A percentile compares a stretch with the other conserved stretches of the same genome.
Evolutionary conservation across 2,797 vertebrate species (phyloP).

Genomic region (Helicolenus hilgendorfi): DNA sequence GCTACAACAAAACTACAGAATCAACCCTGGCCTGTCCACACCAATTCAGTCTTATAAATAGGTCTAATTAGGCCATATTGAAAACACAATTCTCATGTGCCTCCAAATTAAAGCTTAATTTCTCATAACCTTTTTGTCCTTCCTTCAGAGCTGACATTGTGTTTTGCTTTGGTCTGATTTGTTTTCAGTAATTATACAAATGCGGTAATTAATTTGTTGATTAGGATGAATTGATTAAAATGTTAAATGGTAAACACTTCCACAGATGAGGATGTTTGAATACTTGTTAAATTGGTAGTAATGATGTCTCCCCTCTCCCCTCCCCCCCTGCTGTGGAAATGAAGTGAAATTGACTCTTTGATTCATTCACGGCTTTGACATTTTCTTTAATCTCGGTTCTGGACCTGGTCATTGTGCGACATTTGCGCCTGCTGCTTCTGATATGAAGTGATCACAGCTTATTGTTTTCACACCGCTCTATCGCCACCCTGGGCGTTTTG

Average conservation of each 20-base stretch:
- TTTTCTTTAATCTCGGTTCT: conserved; percentile 54
- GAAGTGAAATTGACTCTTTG: neutral
- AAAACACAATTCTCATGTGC: neutral
- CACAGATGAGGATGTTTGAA: neutral
- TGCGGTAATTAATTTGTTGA: neutral
- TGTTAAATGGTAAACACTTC: neutral
- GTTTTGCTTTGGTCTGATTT: neutral
- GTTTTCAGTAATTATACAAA: conserved; percentile 18
- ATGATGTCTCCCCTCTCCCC: neutral
- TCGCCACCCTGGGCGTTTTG: conserved; percentile 52
- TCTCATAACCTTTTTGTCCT: neutral
- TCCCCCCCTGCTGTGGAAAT: neutral
- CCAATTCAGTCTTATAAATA: neutral
- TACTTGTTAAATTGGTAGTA: neutral
- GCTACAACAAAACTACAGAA: neutral
- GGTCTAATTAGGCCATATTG: neutral
- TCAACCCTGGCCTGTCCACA: neutral
- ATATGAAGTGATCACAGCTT: conserved; percentile 63
- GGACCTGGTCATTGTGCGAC: conserved; percentile 20
- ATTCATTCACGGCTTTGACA: conserved; percentile 4
- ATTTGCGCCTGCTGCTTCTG: conserved; percentile 2
- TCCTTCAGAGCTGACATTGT: neutral
- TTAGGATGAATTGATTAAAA: conserved; percentile 13
- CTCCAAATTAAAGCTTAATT: neutral
- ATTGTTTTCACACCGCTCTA: conserved; percentile 57